Evolutionary conservation across 2,797 vertebrate species (phyloP), one percentile per base, ranked within the genome.

Genomic region (Microtus californicus): DNA sequence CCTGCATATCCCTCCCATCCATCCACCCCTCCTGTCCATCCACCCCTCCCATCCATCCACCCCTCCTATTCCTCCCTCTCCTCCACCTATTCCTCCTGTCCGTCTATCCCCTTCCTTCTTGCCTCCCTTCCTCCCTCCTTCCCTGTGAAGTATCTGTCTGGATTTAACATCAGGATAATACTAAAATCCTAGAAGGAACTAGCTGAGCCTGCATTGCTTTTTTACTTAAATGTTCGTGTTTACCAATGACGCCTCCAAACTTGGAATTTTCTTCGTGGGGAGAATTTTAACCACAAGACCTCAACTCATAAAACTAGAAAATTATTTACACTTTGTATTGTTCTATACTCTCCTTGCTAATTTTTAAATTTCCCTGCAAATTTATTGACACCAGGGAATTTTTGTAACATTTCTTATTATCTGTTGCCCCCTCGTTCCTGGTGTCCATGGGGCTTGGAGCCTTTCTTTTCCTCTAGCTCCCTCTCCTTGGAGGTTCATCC

Each of bases 401-500:
- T 69, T 27, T 9, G 19, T 14, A 31, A 7, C 45, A 34, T 63
- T 91, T 88, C 43, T 31, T 40, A 34, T 71, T 79, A n/a, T 86
- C 37, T 29, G 9, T 2, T 69, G 56, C 43, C 15, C 25, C 45
- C 91, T 76, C n/a, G 4, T 81, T 91, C 12, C 92, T 77, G 11
- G 10, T 61, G 82, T 69, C 40, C 61, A 25, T 61, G 80, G 78
- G 34, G 93, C 74, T 79, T 82, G 4, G 37, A 48, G 87, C 63
- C 9, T 78, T 43, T 71, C 77, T 69, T 69, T 73, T 65, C 67
- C 88, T 65, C 40, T 93, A 56, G 21, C 63, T 89, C 29, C 31
- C 12, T 82, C 79, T 92, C 74, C 23, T 21, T 88, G 63, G 5
- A 89, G 65, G 21, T 54, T 96, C 65, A 82, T 96, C 86, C 89